phyloP scores from a whole-genome alignment of 2,113 vertebrate genomes.

The Rhinoderma darwinii region DNA sequence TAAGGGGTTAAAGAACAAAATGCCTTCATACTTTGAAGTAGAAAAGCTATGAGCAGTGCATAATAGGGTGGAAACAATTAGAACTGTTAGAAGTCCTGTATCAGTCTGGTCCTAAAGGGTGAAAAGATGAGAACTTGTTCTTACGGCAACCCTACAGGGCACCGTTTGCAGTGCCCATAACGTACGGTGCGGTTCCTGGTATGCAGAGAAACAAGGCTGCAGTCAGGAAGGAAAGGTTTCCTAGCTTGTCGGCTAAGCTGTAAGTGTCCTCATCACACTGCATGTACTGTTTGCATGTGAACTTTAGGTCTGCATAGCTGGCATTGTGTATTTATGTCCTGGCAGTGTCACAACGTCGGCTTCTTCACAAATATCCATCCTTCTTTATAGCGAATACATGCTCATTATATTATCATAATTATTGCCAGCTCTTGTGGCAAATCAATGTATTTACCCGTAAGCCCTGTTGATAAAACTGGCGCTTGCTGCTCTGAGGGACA shows the following conservation, averaged over 20 bases:
- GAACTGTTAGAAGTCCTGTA: neutral
- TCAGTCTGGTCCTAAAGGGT: neutral
- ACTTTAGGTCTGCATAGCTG: slow-evolving; percentile 1
- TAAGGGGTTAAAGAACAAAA: too few species aligned
- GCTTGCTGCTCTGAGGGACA: too few species aligned
- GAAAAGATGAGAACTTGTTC: neutral
- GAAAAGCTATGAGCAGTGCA: neutral
- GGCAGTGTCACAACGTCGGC: neutral
- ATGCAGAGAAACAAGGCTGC: slow-evolving; percentile 3
- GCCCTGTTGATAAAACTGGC: too few species aligned
- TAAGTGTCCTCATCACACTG: neutral
- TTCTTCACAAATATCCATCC: neutral
- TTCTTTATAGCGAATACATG: too few species aligned
- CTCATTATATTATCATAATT: too few species aligned
- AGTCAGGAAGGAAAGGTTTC: slow-evolving; percentile 11
- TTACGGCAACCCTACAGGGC: neutral
- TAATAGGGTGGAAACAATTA: neutral
- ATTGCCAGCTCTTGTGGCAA: too few species aligned
- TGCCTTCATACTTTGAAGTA: too few species aligned
- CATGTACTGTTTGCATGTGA: slow-evolving; percentile 3
- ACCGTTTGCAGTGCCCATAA: neutral
- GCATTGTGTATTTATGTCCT: neutral
- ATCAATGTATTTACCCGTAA: too few species aligned
- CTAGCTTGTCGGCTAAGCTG: slow-evolving; percentile 16
- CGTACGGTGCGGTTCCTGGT: slow-evolving; percentile 12